Base-by-base conservation (phyloP, 2,888 invertebrate genomes). In the Lasioglossum figueresi region DNA sequence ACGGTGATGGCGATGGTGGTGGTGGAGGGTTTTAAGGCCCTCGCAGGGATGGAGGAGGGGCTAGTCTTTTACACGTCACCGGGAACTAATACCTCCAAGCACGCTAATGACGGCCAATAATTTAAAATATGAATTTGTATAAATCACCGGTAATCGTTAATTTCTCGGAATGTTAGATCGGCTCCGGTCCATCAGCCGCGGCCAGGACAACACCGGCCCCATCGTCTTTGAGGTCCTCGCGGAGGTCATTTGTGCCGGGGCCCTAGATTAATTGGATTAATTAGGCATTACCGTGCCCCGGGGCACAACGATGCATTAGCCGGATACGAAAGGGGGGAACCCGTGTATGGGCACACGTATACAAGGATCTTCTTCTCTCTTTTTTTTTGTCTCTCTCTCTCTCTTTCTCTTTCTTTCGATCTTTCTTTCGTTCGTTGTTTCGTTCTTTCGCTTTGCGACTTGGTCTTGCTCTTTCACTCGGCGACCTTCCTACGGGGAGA, bases 221-320 rank as follows among this genome's bases (percentile, higher is more conserved):
- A 83, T 87, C 87, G 85, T 89, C 89, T 89, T 91, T 89, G 88
- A 90, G 90, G 86, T 92, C 90, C 89, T 88, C 92, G 92, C 92
- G 87, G 93, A 92, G 95, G 94, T 95, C 94, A 95, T 95, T 95
- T 95, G 93, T 94, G 94, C 93, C 92, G 90, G 92, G 92, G 88
- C 85, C 66, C 93, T 94, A 94, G 94, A 95, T 95, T 95, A 94
- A 95, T 94, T 95, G 94, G 95, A 95, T 95, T 95, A 95, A 95
- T 95, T 95, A 95, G 94, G 93, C 93, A 95, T 95, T 94, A 94
- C 93, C 91, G 91, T 90, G 92, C 94, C 93, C 92, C 92, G 93
- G 93, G 93, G 93, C 92, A 92, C 91, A 91, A 89, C 91, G 92
- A 89, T 94, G 94, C 94, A 94, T 94, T 94, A 94, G 94, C 92